Percentiles rank a stretch among this genome's conserved stretches.
These are phyloP conservation scores for Aphaenogaster floridana DNA, from an alignment of 1,140 invertebrate species.

Conservation along the genomic window DNA sequence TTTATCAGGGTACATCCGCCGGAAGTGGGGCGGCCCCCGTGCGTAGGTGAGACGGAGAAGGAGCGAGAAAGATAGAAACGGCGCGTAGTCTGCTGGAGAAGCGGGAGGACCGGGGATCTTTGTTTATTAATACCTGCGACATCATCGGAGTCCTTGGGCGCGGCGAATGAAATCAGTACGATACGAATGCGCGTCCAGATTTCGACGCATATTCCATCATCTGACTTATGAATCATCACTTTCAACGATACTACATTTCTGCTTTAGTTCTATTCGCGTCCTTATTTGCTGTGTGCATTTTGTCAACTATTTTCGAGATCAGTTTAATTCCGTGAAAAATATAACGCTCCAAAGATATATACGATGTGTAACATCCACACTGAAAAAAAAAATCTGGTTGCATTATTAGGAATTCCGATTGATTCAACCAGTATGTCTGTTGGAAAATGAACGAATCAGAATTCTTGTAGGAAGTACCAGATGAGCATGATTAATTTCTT, in stretches of 20 bases:
- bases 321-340: neutral
- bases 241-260: neutral
- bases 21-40: constrained; percentile 85
- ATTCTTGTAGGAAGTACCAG: too few species aligned
- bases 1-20: constrained; percentile 86
- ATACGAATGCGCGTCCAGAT: constrained; percentile 1
- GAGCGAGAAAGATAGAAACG: constrained; percentile 50
- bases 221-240: neutral
- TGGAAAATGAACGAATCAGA: too few species aligned
- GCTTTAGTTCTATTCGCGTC: neutral
- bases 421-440: too few species aligned
- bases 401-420: too few species aligned
- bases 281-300: neutral
- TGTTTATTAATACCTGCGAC: constrained; percentile 75
- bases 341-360: neutral
- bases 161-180: constrained; percentile 5
- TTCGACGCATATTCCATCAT: neutral
- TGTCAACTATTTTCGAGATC: neutral
- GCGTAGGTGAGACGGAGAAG: constrained; percentile 83
- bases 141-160: constrained; percentile 49
- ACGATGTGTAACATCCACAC: neutral
- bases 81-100: constrained; percentile 13
- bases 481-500: too few species aligned
- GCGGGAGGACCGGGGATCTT: constrained; percentile 61
- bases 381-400: too few species aligned